Base-by-base conservation (phyloP, 2,113 vertebrate species). In the Zapus hudsonius region DNA sequence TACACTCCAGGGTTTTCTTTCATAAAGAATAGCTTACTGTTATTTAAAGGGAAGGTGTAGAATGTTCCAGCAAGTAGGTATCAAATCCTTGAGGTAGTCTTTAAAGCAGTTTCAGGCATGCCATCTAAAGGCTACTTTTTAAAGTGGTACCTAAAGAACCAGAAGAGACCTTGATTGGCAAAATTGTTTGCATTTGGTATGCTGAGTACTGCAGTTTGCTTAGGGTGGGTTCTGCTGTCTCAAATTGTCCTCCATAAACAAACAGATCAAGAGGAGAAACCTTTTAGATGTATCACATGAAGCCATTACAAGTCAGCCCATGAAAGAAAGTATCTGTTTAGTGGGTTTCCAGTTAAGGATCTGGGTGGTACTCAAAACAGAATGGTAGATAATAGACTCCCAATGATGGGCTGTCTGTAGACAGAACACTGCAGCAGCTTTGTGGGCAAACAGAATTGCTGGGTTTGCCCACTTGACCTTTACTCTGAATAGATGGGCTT, bases 181-280 rank as follows among this genome's bases (percentile, higher is more conserved):
- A 93, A 59, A 90, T 80, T 74, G 59, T 66, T 90, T 86, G 76
- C 79, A 36, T 87, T 92, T 72, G 70, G 79, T 94, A 75, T 79
- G 8, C 70, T 33, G 55, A 85, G 27, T 36, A 29, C 3, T 82
- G 83, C 91, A 93, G 59, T 70, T 96, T 61, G 44, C 81, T 95
- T 63, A 42, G 87, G 52, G 33, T 66, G 40, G 75, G 61, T 73
- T 79, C 66, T 91, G 52, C 82, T 84, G n/a, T 57, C 92, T 96
- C 98, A 98, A 96, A 97, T 98, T 97, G 96, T 95, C 95, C 96
- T 97, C 94, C 98, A 98, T 98, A 98, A 98, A 98, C 97, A 98
- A 98, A 98, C 96, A 96, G 87, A 92, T 96, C 57, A 87, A 86
- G 93, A 87, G 70, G 85, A 95, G 91, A 95, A 98, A 98, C 98